Evolutionary conservation across 1,140 invertebrate species (phyloP), one percentile per base, ranked within the genome.

Genomic region (Limonius californicus): DNA sequence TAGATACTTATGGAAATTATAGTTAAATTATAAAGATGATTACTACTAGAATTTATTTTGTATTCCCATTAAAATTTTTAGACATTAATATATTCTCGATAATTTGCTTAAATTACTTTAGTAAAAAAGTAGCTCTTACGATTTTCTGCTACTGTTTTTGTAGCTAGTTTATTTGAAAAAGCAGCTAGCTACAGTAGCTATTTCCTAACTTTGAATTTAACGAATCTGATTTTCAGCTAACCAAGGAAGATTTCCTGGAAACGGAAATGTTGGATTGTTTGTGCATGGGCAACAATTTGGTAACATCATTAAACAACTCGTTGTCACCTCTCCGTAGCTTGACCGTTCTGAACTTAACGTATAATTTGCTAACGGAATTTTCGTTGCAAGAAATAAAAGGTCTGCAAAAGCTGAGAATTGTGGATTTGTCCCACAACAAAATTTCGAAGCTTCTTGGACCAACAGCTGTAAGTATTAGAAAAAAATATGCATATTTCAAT

Each of bases 361-460:
- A 87, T 70, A 92, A 92, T 72, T 78, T 82, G n/a, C 76, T 92
- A 0, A 78, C 78, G 1, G 87, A 90, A 70, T 92, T 92, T 74
- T 90, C 88, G 0, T 82, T 91, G 67, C 82, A 86, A 66, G 88
- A 91, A 69, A 82, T 92, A 8, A 83, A 85, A 45, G 89, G 89
- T 0, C 69, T 92, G 18, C 81, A 83, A 14, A 81, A 82, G 55
- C 71, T 92, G 0, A 82, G 81, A 43, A 74, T 84, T 2, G 81
- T 91, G 7, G 89, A 91, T 76, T 76, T 91, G 7, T 91, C 89
- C 0, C 81, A 85, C 73, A 92, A 92, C 72, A 83, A 81, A 73
- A 91, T 92, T 30, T 79, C 76, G 19, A 81, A 78, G 16, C 74
- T 92, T 0, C 81, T 81, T 20, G 86, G 87, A 35, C 82, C 85